A percentile compares a stretch with the other conserved stretches of the same genome.
These are phyloP conservation scores for Amphiprion ocellaris DNA, from an alignment of 2,113 vertebrate genomes.

Conservation along the genomic window DNA sequence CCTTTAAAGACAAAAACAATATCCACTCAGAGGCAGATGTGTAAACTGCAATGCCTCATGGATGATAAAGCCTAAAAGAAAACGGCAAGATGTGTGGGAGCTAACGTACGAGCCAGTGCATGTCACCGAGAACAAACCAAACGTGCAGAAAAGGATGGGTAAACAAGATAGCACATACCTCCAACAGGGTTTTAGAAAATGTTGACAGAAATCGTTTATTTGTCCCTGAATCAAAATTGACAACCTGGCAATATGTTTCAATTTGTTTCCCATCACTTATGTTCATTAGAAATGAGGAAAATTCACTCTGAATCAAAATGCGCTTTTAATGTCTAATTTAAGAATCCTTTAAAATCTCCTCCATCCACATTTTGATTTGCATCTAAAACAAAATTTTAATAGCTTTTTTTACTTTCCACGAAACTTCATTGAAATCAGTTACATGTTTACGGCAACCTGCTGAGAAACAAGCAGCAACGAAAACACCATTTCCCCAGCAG, in stretches of 20 bases:
- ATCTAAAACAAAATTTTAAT: neutral
- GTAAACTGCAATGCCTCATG: neutral
- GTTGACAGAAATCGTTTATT: neutral
- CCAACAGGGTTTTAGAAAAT: constrained; percentile 1
- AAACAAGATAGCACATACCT: constrained; percentile 1
- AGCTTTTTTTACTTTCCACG: neutral
- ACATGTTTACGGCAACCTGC: neutral
- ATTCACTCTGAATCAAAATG: neutral
- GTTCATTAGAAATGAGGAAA: neutral
- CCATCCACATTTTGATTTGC: neutral
- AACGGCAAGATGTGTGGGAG: neutral
- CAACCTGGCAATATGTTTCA: neutral
- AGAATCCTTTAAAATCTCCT: neutral
- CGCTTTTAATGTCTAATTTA: neutral
- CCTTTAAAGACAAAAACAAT: neutral
- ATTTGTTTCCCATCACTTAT: neutral
- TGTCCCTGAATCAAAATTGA: neutral
- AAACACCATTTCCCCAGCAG: neutral
- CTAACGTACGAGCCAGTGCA: neutral
- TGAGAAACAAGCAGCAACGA: neutral
- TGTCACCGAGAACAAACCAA: neutral
- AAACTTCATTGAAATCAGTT: neutral
- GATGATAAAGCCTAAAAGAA: neutral
- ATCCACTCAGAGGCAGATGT: neutral
- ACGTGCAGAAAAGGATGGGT: neutral